phyloP scores from a whole-genome alignment of 2,113 vertebrate genomes.

The Engraulis encrasicolus region DNA sequence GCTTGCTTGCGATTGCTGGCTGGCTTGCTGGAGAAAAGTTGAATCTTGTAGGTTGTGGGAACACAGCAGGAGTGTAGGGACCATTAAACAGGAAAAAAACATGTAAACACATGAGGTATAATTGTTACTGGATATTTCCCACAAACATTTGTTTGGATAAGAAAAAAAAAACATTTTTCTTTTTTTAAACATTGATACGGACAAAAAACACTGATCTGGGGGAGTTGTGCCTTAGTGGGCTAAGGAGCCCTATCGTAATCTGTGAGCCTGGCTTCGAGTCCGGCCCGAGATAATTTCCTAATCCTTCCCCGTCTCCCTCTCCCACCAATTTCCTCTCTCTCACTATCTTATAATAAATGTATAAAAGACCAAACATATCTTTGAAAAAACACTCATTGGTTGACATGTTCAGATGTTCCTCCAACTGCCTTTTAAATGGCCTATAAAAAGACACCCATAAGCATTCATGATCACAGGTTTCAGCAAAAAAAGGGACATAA shows the following conservation, averaged over 20 bases:
- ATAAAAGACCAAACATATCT: too few relatives aligned
- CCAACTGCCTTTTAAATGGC: not conserved
- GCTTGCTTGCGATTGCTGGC: not conserved
- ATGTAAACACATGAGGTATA: not conserved
- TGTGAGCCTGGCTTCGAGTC: too few relatives aligned
- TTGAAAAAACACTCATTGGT: not conserved
- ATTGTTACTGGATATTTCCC: not conserved
- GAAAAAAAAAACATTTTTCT: too few relatives aligned
- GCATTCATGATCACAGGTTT: not conserved
- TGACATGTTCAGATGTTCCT: not conserved
- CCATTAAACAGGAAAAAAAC: not conserved
- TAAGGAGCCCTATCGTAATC: too few relatives aligned
- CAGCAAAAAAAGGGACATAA: not conserved
- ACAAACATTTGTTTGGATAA: not conserved
- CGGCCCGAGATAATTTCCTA: too few relatives aligned
- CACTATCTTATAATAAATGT: too few relatives aligned
- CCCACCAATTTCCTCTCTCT: too few relatives aligned
- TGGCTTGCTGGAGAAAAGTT: not conserved
- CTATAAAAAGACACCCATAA: not conserved
- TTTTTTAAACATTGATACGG: too few relatives aligned
- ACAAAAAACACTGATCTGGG: too few relatives aligned
- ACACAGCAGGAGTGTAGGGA: not conserved
- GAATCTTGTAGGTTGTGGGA: conserved; percentile 1
- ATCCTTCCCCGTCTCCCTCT: too few relatives aligned
- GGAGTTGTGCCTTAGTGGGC: too few relatives aligned